Evolutionary conservation across 2,113 vertebrate species (phyloP), one percentile per base, ranked within the genome.

Genomic region (Chlorodrepanis virens): DNA sequence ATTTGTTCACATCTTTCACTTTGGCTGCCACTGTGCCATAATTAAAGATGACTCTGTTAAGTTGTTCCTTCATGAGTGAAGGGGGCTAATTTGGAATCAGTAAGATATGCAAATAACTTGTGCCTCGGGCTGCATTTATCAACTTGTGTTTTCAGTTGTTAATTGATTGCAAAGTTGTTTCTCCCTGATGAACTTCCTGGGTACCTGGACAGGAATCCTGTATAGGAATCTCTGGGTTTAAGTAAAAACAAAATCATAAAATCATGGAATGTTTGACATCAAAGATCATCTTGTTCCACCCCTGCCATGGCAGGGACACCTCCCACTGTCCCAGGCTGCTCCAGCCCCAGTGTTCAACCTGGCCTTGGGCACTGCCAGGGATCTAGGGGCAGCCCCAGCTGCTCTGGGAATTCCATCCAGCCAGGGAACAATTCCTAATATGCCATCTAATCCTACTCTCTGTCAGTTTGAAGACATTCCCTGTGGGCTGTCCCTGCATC

Each of bases 201-300:
- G 8, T 0, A 3, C 17, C 39, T 50, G 44, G 18, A 49, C 22
- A 85, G 53, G 31, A 37, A 59, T 74, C 13, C 21, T 49, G 47
- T 1, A 23, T 5, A 95, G 45, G 22, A 77, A 83, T 50, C 19
- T 83, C n/a, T 78, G 47, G 5, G 11, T 83, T 65, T 75, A 64
- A 59, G 23, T 31, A 59, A 80, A 6, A 22, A 44, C 12, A 81
- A 67, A 86, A 88, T 59, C 35, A 24, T 0, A 14, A 39, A 52
- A 28, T 52, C 19, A 14, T 4, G 12, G 39, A 47, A 45, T 71
- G 20, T 0, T 12, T 75, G 61, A 47, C 1, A 1, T 27, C 12
- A 27, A 60, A 8, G 1, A 1, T 18, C 21, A 42, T 6, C 11
- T 0, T 0, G 0, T n/a, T 0, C 68, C 27, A 13, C 2, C 4